Percentiles rank a stretch among this genome's conserved stretches.
Conservation (phyloP, 2,797 vertebrate species). For the Muscicapa comitata region DNA sequence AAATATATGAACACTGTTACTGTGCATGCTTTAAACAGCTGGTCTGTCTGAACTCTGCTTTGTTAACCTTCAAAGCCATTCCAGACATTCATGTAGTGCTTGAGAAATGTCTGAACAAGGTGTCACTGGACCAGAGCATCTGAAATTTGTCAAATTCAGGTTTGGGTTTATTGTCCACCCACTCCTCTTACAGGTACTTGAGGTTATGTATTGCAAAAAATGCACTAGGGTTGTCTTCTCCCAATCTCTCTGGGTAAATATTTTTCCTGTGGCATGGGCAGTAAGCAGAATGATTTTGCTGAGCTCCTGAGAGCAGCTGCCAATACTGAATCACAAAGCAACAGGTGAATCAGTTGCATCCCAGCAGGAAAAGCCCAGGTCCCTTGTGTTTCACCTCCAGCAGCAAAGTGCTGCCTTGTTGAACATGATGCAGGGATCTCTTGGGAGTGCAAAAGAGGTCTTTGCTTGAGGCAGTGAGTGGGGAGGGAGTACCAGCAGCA, state of each 20-base stretch:
- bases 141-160: background rate
- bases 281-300: background rate
- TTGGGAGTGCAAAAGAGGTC: background rate
- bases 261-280: background rate
- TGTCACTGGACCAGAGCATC: background rate
- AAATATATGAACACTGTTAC: background rate
- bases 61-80: background rate
- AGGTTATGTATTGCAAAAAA: background rate
- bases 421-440: background rate
- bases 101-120: background rate
- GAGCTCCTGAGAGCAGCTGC: background rate
- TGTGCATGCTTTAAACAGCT: background rate
- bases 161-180: background rate
- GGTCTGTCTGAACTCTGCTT: background rate
- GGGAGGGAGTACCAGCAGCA: background rate
- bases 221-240: background rate
- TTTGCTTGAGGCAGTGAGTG: background rate
- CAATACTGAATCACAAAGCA: background rate
- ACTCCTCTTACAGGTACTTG: background rate
- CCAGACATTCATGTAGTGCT: background rate
- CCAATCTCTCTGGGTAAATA: background rate
- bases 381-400: background rate
- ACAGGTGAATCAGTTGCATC: background rate
- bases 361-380: background rate
- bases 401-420: background rate